Evolutionary conservation across 1,140 invertebrate species (phyloP), one percentile per base, ranked within the genome.

Genomic region (Homarus americanus): DNA sequence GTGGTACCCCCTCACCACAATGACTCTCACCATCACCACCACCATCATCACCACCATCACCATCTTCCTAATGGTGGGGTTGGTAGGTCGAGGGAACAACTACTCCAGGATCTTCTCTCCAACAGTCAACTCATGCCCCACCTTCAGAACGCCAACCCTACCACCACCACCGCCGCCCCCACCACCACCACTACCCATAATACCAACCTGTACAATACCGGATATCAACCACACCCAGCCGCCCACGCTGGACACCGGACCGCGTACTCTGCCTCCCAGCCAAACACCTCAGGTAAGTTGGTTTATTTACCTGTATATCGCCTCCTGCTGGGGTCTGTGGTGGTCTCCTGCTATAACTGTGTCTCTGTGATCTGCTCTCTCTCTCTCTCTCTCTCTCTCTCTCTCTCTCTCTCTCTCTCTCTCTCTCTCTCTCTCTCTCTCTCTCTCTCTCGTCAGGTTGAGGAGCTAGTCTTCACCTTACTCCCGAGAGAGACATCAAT

Each of bases 211-310:
- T 28, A 58, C 36, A 73, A 86, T 49, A 63, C 58, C 53, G 58
- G 17, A 63, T 87, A 87, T 49, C 84, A 41, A 28, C 78, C 84
- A 49, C 91, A 92, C 69, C 91, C 91, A 9, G 92, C 92, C 34
- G 87, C 92, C 17, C 85, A 88, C 58, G 53, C 92, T 63, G 92
- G 92, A 12, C 92, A 92, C 82, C 83, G 92, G 38, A 92, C 92
- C 24, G 91, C 92, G 49, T 92, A 92, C 87, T 82, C 91, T 1
- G 69, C 91, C 53, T 78, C 88, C n/a, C 88, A 91, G 28, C 88
- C 88, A n/a, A 83, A 91, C 80, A 91, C 88, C n/a, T 91, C 88
- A 24, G 82, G 88, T 91, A 66, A 91, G 82, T 66, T 69, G 63
- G 44, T n/a, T n/a, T n/a, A n/a, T n/a, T n/a, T n/a, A n/a, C n/a